These are phyloP conservation scores for Uloborus plumipes DNA, from an alignment of 2,888 invertebrate genomes.

Conservation along the genomic window DNA sequence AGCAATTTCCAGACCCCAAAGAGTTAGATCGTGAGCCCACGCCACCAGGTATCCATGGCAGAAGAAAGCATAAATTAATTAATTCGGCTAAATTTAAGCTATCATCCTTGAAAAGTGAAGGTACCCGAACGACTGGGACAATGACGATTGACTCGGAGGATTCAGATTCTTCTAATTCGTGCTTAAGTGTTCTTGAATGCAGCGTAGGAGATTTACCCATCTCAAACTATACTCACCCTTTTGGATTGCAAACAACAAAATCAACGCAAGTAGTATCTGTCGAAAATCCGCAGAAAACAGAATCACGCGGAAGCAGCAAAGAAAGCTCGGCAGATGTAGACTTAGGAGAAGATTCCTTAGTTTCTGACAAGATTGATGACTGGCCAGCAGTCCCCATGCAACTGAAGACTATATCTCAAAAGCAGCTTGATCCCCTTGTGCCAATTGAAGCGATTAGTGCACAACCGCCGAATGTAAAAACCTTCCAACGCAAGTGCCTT, in stretches of 20 bases:
- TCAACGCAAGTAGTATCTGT: slow-evolving; percentile 44
- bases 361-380: slow-evolving; percentile 29
- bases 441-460: slow-evolving; percentile 28
- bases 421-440: slow-evolving; percentile 35
- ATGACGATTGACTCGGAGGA: slow-evolving; percentile 37
- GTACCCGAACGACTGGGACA: slow-evolving; percentile 37
- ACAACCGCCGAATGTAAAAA: slow-evolving; percentile 3
- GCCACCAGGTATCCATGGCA: slow-evolving; percentile 9
- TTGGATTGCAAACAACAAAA: slow-evolving; percentile 49
- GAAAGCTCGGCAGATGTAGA: background rate
- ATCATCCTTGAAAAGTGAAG: slow-evolving; percentile 5
- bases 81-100: slow-evolving; percentile 12
- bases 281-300: slow-evolving; percentile 1
- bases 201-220: slow-evolving; percentile 44
- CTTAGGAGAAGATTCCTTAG: background rate
- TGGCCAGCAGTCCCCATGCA: slow-evolving; percentile 52
- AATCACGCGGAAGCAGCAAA: background rate
- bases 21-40: slow-evolving; percentile 59
- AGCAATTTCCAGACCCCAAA: slow-evolving; percentile 58
- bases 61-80: slow-evolving; percentile 6
- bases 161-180: slow-evolving; percentile 11
- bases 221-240: slow-evolving; percentile 47
- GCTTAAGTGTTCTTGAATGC: slow-evolving; percentile 51
- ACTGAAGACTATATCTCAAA: slow-evolving; percentile 36
- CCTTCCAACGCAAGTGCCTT: slow-evolving; percentile 44